These are phyloP conservation scores for Cairina moschata DNA, from an alignment of 2,113 vertebrate genomes.

Conservation along the genomic window DNA sequence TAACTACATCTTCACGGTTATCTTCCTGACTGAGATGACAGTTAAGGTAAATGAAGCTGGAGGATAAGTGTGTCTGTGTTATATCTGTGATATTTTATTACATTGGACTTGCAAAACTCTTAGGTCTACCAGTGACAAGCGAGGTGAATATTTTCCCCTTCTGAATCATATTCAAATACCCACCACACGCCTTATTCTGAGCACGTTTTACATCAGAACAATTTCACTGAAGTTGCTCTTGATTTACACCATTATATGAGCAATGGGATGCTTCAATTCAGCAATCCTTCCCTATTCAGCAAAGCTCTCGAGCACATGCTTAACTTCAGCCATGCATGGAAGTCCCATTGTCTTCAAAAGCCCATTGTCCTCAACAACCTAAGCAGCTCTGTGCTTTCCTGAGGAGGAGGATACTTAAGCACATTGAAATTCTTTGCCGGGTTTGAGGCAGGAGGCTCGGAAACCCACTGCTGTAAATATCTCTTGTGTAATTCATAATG, in stretches of 20 bases:
- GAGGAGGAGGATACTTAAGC: background rate
- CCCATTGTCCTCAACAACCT: slow-evolving; percentile 40
- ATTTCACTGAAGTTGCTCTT: slow-evolving; percentile 43
- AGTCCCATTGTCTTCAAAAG: slow-evolving; percentile 45
- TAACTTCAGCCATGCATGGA: slow-evolving; percentile 21
- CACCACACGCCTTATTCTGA: background rate
- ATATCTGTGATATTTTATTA: background rate
- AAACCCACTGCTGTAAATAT: slow-evolving; percentile 27
- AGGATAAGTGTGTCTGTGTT: background rate
- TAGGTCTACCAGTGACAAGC: background rate
- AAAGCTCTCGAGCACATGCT: slow-evolving; percentile 47
- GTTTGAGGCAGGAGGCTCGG: slow-evolving; percentile 43
- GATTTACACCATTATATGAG: slow-evolving; percentile 49
- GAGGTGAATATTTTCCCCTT: background rate
- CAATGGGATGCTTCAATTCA: slow-evolving; percentile 46
- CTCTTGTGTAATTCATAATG: slow-evolving; percentile 31
- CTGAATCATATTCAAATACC: background rate
- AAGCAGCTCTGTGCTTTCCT: slow-evolving; percentile 40
- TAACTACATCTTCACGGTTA: slow-evolving; percentile 98
- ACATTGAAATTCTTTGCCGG: slow-evolving; percentile 6
- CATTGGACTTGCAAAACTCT: background rate
- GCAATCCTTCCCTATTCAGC: slow-evolving; percentile 49
- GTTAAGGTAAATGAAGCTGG: slow-evolving; percentile 87
- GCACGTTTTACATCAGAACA: slow-evolving; percentile 12
- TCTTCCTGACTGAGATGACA: slow-evolving; percentile 97